Evolutionary conservation across 2,888 invertebrate species (phyloP).

Genomic region (Mamestra brassicae): DNA sequence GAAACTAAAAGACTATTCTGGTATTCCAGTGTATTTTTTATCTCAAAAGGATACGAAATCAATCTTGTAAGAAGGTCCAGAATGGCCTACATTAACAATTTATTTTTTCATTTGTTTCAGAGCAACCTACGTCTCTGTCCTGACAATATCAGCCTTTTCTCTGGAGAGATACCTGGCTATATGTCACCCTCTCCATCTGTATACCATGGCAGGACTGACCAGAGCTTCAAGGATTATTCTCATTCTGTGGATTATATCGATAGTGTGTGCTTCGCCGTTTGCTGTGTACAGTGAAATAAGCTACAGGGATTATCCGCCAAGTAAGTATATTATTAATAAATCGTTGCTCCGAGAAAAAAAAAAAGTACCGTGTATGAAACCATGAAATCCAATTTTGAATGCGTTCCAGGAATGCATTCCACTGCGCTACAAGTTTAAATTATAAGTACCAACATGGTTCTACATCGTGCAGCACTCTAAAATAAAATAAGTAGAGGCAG

Average conservation of each 20-base stretch:
- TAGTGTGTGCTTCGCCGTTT: constrained; percentile 94
- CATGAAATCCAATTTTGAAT: no score
- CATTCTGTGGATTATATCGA: constrained; percentile 94
- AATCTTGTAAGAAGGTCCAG: constrained; percentile 27
- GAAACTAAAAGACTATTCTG: neutral
- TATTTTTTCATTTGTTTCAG: constrained; percentile 85
- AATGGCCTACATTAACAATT: neutral
- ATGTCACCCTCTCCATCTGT: constrained; percentile 95
- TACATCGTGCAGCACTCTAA: no score
- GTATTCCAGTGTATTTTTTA: constrained; percentile 12
- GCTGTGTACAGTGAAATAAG: constrained; percentile 93
- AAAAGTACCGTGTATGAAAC: no score
- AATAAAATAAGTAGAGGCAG: no score
- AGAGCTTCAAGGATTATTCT: constrained; percentile 95
- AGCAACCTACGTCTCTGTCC: constrained; percentile 96
- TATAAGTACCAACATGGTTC: no score
- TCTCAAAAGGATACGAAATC: neutral
- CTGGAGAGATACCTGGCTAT: constrained; percentile 97
- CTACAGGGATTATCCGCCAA: constrained; percentile 94
- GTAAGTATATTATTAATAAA: constrained; percentile 87
- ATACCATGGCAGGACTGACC: constrained; percentile 95
- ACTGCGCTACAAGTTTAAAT: no score
- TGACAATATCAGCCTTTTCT: constrained; percentile 97
- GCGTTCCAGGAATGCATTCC: no score
- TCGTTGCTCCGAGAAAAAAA: no score